These are phyloP conservation scores for Perca schrenkii DNA, from an alignment of 2,113 vertebrate genomes.

Conservation along the genomic window DNA sequence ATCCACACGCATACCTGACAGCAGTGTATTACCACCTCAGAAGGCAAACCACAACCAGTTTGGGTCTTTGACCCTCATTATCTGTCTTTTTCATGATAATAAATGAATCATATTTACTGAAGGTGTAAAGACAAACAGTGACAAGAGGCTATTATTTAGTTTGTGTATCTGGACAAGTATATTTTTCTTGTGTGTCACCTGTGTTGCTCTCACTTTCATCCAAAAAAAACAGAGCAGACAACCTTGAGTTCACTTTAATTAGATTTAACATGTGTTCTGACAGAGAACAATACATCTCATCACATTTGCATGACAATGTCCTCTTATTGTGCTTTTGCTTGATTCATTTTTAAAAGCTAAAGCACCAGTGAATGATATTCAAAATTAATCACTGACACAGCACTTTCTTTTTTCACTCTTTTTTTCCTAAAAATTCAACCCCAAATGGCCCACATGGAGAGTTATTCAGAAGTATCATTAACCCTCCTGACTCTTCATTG, in stretches of 20 bases:
- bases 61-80: not conserved
- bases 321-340: slow-evolving; percentile 76
- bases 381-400: slow-evolving; percentile 82
- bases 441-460: slow-evolving; percentile 82
- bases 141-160: slow-evolving; percentile 38
- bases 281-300: slow-evolving; percentile 71
- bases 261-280: slow-evolving; percentile 75
- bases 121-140: slow-evolving; percentile 4
- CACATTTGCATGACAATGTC: slow-evolving; percentile 80
- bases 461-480: slow-evolving; percentile 90
- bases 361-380: slow-evolving; percentile 82
- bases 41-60: not conserved
- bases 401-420: slow-evolving; percentile 5
- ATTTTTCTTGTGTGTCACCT: slow-evolving; percentile 28
- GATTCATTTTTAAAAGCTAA: slow-evolving; percentile 86
- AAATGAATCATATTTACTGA: slow-evolving; percentile 5
- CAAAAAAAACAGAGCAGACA: slow-evolving; percentile 43
- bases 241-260: slow-evolving; percentile 79
- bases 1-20: not conserved
- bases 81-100: not conserved
- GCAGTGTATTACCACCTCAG: not conserved
- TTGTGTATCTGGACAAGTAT: slow-evolving; percentile 11
- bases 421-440: slow-evolving; percentile 74
- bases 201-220: slow-evolving; percentile 33
- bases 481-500: slow-evolving; percentile 84